Percentiles rank a stretch among this genome's conserved stretches.
phyloP scores from a whole-genome alignment of 2,113 vertebrate species.

The Pogona vitticeps region DNA sequence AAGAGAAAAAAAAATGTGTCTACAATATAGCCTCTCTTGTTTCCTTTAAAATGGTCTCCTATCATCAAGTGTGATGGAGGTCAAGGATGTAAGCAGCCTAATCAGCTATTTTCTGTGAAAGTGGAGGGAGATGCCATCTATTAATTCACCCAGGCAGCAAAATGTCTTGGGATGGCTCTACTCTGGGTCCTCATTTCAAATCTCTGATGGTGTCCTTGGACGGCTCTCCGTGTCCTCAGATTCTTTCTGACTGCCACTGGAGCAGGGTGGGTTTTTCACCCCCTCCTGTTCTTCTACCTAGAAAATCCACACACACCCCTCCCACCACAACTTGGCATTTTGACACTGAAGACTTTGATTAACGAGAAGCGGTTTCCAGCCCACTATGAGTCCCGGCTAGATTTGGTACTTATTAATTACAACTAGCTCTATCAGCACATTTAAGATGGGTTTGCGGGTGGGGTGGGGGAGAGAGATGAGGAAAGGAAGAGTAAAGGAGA shows the following conservation, averaged over 20 bases:
- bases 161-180: no score
- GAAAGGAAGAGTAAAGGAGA: background rate
- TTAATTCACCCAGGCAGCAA: background rate
- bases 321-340: constrained; percentile 7
- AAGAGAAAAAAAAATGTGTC: no score
- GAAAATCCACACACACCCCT: no score
- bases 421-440: constrained; percentile 20
- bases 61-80: no score
- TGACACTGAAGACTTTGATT: constrained; percentile 22
- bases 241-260: background rate
- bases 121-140: background rate
- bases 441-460: background rate
- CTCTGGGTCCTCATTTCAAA: background rate
- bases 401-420: constrained; percentile 25
- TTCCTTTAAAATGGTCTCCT: no score
- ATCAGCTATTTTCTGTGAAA: background rate
- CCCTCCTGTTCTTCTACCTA: background rate
- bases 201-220: background rate
- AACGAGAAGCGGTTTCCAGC: constrained; percentile 16
- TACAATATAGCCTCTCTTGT: no score
- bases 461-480: background rate
- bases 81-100: no score
- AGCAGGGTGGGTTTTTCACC: no score
- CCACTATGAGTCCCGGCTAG: constrained; percentile 13
- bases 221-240: background rate